Evolutionary conservation across 2,797 vertebrate genomes (phyloP), one percentile per base, ranked within the genome.

Genomic region (Pseudochromis fuscus): DNA sequence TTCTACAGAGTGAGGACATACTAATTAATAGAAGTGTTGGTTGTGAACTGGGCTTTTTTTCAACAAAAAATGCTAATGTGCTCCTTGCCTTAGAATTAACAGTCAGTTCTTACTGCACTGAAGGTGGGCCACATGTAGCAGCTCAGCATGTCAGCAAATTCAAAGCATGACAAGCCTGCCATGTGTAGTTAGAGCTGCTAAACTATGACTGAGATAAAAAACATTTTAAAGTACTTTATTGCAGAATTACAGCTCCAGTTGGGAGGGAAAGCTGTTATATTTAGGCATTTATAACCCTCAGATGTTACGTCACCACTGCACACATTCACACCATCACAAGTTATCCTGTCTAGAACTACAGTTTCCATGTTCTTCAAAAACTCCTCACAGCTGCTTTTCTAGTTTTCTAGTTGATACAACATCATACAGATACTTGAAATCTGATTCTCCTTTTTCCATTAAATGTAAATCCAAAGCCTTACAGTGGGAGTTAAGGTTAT

Each of bases 401-500:
- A 25, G 4, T 31, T 3, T 56, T 25, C 35, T 18, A 4, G 30
- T 50, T 4, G 10, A 67, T 7, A 1, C 24, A 21, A 30, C 33
- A 19, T 45, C 6, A 24, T 9, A 25, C 0, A 10, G 18, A 23
- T 45, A 18, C 19, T 11, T 63, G 4, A 53, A 10, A 72, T 57
- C 24, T 0, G 13, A 70, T 64, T 53, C n/a, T 30, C 13, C 9
- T 58, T 40, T n/a, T 72, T 62, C 23, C 30, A 62, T 62, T 65
- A 59, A 53, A 67, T 67, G 19, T 31, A 79, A 68, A 65, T 65
- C 24, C 35, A 23, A 42, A 50, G 51, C 31, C 37, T 84, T 58
- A 57, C 15, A 16, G 64, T 75, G 75, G 59, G 77, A 71, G 79
- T 82, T 77, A 57, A 58, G 75, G 73, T 78, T 25, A 48, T 56